phyloP scores from a whole-genome alignment of 2,113 vertebrate genomes.

The Campylomormyrus tamandua region DNA sequence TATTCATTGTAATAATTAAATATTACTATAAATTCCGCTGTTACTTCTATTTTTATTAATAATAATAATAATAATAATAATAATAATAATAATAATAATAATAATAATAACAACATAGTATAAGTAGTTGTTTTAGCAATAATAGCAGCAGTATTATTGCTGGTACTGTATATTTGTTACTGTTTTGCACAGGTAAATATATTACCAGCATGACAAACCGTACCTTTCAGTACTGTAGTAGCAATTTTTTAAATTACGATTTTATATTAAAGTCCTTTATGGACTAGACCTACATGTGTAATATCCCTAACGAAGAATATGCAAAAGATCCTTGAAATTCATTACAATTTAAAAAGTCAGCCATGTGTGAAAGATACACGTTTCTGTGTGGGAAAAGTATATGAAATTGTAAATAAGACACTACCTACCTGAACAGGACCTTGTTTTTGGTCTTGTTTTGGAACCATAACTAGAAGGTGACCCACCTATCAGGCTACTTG shows the following conservation, averaged over 20 bases:
- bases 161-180: background rate
- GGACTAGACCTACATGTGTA: background rate
- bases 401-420: slow-evolving; percentile 63
- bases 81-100: background rate
- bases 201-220: background rate
- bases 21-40: background rate
- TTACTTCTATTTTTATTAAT: background rate
- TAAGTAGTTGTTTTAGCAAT: background rate
- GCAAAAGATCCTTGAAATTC: background rate
- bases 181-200: background rate
- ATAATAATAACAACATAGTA: background rate
- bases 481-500: slow-evolving; percentile 92
- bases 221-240: background rate
- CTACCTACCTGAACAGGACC: slow-evolving; percentile 98
- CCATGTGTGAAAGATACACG: background rate
- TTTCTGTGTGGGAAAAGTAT: slow-evolving; percentile 30
- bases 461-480: slow-evolving; percentile 92
- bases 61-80: background rate
- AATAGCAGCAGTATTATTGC: background rate
- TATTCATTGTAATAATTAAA: background rate
- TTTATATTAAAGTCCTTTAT: background rate
- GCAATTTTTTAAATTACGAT: background rate
- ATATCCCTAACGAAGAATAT: background rate
- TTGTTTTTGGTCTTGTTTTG: slow-evolving; percentile 97
- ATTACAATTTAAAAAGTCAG: background rate